Conservation (phyloP, 2,797 vertebrate species). For the Dendrocincla tyrannina region DNA sequence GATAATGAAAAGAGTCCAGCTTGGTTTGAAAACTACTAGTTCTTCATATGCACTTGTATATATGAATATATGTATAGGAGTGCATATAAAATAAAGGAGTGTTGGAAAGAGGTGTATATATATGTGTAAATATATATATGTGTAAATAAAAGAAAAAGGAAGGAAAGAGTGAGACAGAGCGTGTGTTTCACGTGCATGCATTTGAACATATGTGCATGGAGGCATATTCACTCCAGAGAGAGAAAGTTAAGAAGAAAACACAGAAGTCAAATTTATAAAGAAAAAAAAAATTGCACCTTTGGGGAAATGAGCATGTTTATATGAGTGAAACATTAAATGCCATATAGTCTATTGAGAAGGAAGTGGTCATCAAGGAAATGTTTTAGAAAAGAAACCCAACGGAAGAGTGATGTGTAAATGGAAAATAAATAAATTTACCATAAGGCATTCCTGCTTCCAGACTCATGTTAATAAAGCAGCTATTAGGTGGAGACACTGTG, state of each 20-base stretch:
- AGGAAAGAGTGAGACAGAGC: background rate
- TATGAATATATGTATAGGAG: background rate
- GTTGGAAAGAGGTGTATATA: background rate
- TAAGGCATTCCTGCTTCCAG: slow-evolving; percentile 52
- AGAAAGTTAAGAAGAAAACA: background rate
- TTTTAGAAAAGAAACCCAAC: slow-evolving; percentile 28
- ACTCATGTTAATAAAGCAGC: slow-evolving; percentile 59
- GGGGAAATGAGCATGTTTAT: background rate
- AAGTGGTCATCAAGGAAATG: background rate
- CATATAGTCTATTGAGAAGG: background rate
- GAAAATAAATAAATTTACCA: slow-evolving; percentile 58
- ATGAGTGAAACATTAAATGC: background rate
- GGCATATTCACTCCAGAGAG: background rate
- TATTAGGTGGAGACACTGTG: slow-evolving; percentile 66
- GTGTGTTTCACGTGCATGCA: background rate
- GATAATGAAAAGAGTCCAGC: background rate
- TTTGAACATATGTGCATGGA: background rate
- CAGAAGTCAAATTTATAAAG: background rate
- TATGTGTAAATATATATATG: too few species aligned
- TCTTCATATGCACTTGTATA: background rate
- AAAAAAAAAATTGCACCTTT: background rate
- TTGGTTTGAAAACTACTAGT: background rate
- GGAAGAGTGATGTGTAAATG: background rate
- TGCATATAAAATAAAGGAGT: background rate
- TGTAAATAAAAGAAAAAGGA: background rate